These are phyloP conservation scores for Puntigrus tetrazona DNA, from an alignment of 2,113 vertebrate genomes.

Conservation along the genomic window DNA sequence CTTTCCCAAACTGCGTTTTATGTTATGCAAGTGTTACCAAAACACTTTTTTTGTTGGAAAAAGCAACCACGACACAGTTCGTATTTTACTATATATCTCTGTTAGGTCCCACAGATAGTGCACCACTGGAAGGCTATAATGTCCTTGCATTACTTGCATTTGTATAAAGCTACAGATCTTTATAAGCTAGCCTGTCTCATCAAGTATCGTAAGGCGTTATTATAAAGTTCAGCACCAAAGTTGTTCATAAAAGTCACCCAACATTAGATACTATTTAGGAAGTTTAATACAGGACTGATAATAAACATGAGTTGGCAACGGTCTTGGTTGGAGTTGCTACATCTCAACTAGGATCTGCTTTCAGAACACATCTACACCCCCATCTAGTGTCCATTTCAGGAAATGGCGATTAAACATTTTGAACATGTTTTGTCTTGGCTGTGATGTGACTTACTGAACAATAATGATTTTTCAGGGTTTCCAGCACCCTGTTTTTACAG, in stretches of 20 bases:
- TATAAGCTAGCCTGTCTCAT: neutral
- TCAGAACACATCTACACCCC: conserved; percentile 22
- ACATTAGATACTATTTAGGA: neutral
- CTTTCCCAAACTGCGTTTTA: neutral
- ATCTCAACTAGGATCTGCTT: neutral
- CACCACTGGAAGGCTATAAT: neutral
- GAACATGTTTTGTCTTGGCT: neutral
- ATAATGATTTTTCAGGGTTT: conserved; percentile 1
- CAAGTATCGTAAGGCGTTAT: conserved; percentile 80
- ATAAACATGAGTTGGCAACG: neutral
- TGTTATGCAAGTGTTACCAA: neutral
- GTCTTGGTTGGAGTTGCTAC: neutral
- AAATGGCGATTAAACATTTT: neutral
- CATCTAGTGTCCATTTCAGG: conserved; percentile 41
- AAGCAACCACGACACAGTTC: neutral
- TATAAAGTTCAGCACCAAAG: conserved; percentile 79
- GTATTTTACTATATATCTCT: neutral
- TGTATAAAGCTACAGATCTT: neutral
- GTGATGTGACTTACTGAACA: neutral
- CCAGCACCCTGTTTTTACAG: conserved; percentile 48
- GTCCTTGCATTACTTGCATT: neutral
- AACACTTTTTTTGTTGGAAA: neutral
- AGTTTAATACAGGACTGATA: neutral
- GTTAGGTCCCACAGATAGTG: neutral
- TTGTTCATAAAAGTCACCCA: conserved; percentile 52